Base-by-base conservation (phyloP, 2,888 invertebrate species). In the Caenorhabditis virilis region DNA sequence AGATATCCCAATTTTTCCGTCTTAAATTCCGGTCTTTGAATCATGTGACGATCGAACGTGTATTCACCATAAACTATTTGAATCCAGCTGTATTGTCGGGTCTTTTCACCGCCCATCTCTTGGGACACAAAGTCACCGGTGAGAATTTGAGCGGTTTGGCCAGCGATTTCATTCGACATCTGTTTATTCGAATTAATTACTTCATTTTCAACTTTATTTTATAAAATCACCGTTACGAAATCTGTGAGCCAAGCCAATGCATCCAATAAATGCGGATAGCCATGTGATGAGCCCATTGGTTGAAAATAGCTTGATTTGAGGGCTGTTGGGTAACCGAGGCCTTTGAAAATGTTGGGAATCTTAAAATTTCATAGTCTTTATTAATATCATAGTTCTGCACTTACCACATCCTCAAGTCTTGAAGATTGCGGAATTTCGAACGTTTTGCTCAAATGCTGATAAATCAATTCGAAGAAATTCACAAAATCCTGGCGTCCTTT, bases 221-320 rank as follows among this genome's bases (percentile, higher is more conserved):
- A 26, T 5, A 45, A 45, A 45, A 22, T 11, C 23, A 58, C 41
- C n/a, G 25, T 30, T 15, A 59, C 42, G 2, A 61, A 15, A 16
- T 61, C 61, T 1, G 56, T 38, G 9, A 61, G 51, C 61, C 61
- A 61, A 0, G 51, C 46, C 1, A 61, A 36, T 9, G 61, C 61
- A 25, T 61, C 61, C 13, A 61, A 7, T 7, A 61, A 46, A 38
- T 61, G 46, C 6, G 61, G 61, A 30, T 55, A 61, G n/a, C 61
- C 61, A 13, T 55, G 55, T 9, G 25, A 5, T 5, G 35, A 33
- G 0, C 61, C 61, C 42, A 61, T 55, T 9, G 61, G 61, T 20
- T 55, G 46, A 41, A 51, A 61, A 35, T 26, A 51, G 22, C 61
- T 61, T 25, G 41, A 46, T 22, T 61, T 61, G 15, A 61, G 38